Percentiles rank a stretch among this genome's conserved stretches.
phyloP scores from a whole-genome alignment of 1,140 invertebrate genomes.

The Microplitis mediator region DNA sequence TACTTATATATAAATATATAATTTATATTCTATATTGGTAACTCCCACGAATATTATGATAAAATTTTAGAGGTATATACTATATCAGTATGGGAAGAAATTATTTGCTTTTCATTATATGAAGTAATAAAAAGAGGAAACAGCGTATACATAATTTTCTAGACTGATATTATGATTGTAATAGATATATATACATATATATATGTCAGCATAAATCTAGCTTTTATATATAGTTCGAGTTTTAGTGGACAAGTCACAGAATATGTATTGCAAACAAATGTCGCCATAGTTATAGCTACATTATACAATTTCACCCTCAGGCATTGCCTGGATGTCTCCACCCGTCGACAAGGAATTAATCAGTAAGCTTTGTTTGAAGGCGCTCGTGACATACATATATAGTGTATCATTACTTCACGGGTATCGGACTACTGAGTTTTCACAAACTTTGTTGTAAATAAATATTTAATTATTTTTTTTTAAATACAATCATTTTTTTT shows the following conservation, averaged over 20 bases:
- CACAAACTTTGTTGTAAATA: background rate
- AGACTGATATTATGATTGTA: background rate
- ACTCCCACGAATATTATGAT: too few relatives aligned
- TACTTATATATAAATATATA: too few relatives aligned
- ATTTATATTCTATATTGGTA: too few relatives aligned
- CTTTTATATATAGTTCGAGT: background rate
- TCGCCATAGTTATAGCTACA: conserved; percentile 2
- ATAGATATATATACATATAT: conserved; percentile 30
- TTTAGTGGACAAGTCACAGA: conserved; percentile 1
- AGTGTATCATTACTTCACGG: background rate
- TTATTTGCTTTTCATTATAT: too few relatives aligned
- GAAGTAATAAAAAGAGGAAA: too few relatives aligned
- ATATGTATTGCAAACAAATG: conserved; percentile 4
- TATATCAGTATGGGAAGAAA: too few relatives aligned
- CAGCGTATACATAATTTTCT: too few relatives aligned
- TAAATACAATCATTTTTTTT: too few relatives aligned
- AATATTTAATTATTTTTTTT: too few relatives aligned
- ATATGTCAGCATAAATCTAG: background rate
- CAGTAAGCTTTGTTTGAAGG: conserved; percentile 15
- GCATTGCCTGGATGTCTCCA: conserved; percentile 24
- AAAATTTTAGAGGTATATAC: too few relatives aligned
- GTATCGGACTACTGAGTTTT: background rate
- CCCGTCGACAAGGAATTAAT: conserved; percentile 31
- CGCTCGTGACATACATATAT: conserved; percentile 13
- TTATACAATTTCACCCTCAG: conserved; percentile 16